Evolutionary conservation across 2,797 vertebrate genomes (phyloP), one percentile per base, ranked within the genome.

Genomic region (Typhlichthys eigenmanni): DNA sequence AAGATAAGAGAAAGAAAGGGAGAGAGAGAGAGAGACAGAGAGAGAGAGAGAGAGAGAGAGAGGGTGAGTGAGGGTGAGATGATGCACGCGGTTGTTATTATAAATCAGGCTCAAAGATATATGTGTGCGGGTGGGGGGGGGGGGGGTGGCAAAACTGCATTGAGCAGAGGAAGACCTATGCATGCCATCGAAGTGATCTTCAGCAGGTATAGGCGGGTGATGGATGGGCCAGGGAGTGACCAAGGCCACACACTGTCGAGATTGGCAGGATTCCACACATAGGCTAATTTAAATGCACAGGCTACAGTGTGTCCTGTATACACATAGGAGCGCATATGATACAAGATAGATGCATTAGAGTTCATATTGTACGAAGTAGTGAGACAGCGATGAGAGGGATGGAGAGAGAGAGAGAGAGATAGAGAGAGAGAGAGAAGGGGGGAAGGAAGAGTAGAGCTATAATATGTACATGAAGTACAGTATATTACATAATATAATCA

Each of bases 261-360:
- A 5, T 38, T 38, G 34, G 47, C 10, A 13, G 13, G 47, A 13
- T 13, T 13, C 60, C 10, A 13, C 32, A 58, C 24, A 51, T 5
- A 17, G 46, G 19, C 47, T 3, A 16, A 14, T 5, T 14, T 48
- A 14, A 19, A 29, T 19, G 5, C 52, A 13, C 52, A 8, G 34
- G 5, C 34, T 38, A 5, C 34, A 1, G 34, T 38, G 34, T 38
- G 34, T 1, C 8, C 53, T 34, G 69, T 71, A 29, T 46, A 76
- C 55, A 45, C 64, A 48, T 13, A 24, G 17, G 63, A 63, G 60
- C 62, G 68, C 47, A 58, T n/a, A 2, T 0, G 13, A 24, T 72
- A 75, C 75, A 80, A 57, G 68, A 68, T 45, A 80, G 79, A 72
- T 72, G 76, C 70, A 85, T 78, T 78, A 72, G 17, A 60, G 53